A percentile compares a stretch with the other conserved stretches of the same genome.
Conservation (phyloP, 2,888 invertebrate genomes). For the Nyleta sp. region DNA sequence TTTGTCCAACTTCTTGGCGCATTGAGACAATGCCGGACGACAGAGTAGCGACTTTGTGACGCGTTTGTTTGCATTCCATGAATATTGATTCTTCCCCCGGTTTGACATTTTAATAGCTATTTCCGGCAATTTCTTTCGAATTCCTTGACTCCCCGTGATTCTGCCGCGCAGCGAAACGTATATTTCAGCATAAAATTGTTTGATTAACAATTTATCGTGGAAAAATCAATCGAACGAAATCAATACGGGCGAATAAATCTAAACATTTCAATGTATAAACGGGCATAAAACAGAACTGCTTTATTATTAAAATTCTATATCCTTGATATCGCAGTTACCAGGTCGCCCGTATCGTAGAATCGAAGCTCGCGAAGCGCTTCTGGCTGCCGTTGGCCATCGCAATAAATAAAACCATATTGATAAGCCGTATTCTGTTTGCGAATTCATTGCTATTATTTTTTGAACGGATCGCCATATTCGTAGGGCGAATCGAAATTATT, state of each 20-base stretch:
- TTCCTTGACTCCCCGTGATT: too few species aligned
- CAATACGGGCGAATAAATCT: constrained; percentile 4
- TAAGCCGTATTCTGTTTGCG: constrained; percentile 73
- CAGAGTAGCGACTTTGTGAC: too few species aligned
- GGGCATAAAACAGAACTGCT: constrained; percentile 32
- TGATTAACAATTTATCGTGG: not conserved
- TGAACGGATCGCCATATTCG: constrained; percentile 24
- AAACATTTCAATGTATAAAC: constrained; percentile 20
- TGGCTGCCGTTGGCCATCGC: constrained; percentile 69
- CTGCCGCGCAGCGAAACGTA: too few species aligned
- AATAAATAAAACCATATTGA: constrained; percentile 74
- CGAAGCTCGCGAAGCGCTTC: constrained; percentile 69
- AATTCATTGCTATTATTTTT: constrained; percentile 73
- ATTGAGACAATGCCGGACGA: too few species aligned
- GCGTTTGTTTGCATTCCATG: too few species aligned
- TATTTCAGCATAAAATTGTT: not conserved
- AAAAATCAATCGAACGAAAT: constrained; percentile 11
- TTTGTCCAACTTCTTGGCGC: too few species aligned
- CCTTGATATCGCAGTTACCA: constrained; percentile 40
- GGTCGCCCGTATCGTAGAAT: constrained; percentile 40
- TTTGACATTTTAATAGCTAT: too few species aligned
- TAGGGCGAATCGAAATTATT: constrained; percentile 51
- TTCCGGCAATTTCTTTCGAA: too few species aligned
- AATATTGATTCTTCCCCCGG: too few species aligned
- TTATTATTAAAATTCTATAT: constrained; percentile 58